Evolutionary conservation across 2,797 vertebrate species (phyloP).

Genomic region (Megalops cyprinoides): DNA sequence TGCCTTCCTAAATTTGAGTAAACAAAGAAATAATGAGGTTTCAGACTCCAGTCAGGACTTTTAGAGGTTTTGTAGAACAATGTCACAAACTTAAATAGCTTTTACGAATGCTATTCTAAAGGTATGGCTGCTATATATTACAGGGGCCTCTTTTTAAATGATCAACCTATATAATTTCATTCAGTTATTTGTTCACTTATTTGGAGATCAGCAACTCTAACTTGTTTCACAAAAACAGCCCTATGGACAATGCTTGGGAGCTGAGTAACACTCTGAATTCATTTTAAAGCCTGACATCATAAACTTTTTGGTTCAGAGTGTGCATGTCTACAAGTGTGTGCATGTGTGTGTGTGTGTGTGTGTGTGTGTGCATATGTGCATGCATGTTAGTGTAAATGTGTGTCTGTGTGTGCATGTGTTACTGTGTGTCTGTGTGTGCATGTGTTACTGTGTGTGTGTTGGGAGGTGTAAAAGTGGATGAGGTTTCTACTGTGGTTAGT

Average conservation of each 20-base stretch:
- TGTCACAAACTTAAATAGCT: not conserved
- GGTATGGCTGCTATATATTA: not conserved
- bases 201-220: not conserved
- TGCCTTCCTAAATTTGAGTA: not conserved
- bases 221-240: no score
- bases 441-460: not conserved
- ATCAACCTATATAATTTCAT: not conserved
- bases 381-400: not conserved
- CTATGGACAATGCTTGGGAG: no score
- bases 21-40: slow-evolving; percentile 24
- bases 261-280: no score
- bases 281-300: no score
- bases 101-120: not conserved
- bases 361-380: not conserved
- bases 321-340: not conserved
- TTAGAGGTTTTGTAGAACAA: not conserved
- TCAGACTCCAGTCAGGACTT: not conserved
- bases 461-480: not conserved
- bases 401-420: no score
- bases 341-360: not conserved
- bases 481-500: not conserved
- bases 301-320: not conserved
- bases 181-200: not conserved
- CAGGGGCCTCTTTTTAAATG: not conserved
- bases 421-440: not conserved